phyloP scores from a whole-genome alignment of 2,888 invertebrate genomes.

The Rhaphigaster nebulosa region DNA sequence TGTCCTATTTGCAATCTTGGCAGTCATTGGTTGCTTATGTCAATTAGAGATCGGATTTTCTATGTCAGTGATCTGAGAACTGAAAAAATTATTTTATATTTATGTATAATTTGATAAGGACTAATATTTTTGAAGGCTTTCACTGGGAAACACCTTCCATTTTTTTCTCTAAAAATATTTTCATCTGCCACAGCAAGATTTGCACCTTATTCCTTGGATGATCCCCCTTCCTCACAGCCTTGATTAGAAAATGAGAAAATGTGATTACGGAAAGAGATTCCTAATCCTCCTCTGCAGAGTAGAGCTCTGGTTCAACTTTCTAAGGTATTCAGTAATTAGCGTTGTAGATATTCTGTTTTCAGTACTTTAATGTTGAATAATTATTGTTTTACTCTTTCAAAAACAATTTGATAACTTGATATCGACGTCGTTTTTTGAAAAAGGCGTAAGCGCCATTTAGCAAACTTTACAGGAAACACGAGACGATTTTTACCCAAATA shows the following conservation, averaged over 20 bases:
- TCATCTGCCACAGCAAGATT: not conserved
- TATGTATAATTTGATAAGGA: no score
- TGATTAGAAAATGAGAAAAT: constrained; percentile 33
- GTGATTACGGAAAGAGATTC: constrained; percentile 1
- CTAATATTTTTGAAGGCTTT: not conserved
- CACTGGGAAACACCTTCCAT: not conserved
- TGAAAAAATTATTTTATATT: no score
- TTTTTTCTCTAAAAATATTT: not conserved
- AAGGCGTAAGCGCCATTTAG: no score
- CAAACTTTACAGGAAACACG: no score
- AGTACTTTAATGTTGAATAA: not conserved
- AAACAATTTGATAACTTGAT: no score
- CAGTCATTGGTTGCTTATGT: no score
- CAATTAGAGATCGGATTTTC: no score
- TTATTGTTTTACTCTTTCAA: not conserved
- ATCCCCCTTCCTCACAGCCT: not conserved
- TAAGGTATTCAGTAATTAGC: not conserved
- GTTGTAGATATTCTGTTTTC: not conserved
- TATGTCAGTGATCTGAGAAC: no score
- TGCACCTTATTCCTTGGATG: not conserved
- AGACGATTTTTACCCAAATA: no score
- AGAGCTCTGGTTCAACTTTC: not conserved
- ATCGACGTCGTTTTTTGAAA: no score
- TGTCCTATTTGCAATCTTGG: no score
- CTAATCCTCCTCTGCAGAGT: not conserved